phyloP scores from a whole-genome alignment of 2,113 vertebrate genomes.

The Actenoides lindsayi region DNA sequence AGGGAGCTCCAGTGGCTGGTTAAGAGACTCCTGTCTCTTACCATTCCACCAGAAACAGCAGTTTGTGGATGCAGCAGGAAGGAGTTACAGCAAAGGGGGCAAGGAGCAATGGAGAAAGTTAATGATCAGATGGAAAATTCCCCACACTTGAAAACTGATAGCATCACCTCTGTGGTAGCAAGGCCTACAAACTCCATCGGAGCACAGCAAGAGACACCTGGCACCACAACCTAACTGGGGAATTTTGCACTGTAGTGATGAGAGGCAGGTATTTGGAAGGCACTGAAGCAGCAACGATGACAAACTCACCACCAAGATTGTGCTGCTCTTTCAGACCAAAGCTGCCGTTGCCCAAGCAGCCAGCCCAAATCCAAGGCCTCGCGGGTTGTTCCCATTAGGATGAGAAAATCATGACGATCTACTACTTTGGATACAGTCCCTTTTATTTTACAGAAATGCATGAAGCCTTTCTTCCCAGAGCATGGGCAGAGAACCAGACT shows the following conservation, averaged over 20 bases:
- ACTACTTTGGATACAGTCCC: not conserved
- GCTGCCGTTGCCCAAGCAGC: not conserved
- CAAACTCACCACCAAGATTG: not conserved
- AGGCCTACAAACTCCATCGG: slow-evolving; percentile 30
- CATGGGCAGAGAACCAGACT: not conserved
- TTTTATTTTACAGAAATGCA: not conserved
- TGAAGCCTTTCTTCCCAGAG: not conserved
- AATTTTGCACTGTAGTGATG: not conserved
- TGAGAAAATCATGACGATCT: not conserved
- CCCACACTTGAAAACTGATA: not conserved
- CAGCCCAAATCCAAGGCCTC: not conserved
- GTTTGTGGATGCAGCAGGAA: not conserved
- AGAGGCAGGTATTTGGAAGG: not conserved
- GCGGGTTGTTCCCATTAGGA: not conserved
- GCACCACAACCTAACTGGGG: not conserved
- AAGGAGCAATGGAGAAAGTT: slow-evolving; percentile 9
- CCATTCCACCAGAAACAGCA: not conserved
- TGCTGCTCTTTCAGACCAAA: not conserved
- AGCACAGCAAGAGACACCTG: slow-evolving; percentile 1
- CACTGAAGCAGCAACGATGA: not conserved
- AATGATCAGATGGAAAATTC: not conserved
- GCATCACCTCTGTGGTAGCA: not conserved
- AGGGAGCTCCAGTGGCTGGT: not conserved
- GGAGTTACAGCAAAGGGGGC: not conserved
- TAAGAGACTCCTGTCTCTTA: not conserved